Base-by-base conservation (phyloP, 2,113 vertebrate genomes). In the Coptodon bakossiorum region DNA sequence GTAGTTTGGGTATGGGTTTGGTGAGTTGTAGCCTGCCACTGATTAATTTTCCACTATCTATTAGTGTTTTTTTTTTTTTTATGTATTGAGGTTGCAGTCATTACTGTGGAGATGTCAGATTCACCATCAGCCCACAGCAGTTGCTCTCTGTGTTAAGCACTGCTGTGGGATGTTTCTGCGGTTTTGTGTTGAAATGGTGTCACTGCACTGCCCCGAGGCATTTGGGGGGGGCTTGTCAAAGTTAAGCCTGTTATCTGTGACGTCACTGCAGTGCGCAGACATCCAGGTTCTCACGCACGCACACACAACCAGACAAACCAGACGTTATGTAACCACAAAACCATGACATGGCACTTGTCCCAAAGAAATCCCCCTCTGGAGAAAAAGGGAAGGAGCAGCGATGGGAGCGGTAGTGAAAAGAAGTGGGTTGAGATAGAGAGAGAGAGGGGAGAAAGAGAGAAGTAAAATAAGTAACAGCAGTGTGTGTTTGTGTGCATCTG, bases 161-260 rank as follows among this genome's bases (percentile, higher is more conserved):
- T 54, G 79, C 85, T 87, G 83, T 38, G 71, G 89, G 91, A 87
- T 81, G 83, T 89, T 84, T 91, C 73, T 83, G 90, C 6, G 83
- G 82, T 73, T 93, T 79, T 31, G 73, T 91, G 90, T 83, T 91
- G 85, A 91, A 94, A 92, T 83, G 84, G 88, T 91, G 91, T 92
- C 88, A 91, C 81, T 66, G 87, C 78, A 52, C 86, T 68, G 88
- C 84, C 90, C 52, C 31, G 10, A 85, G 91, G 81, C 71, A 68
- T 88, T 82, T 73, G 6, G 6, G 9, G 29, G 31, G 80, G 53
- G 80, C 54, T 89, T 40, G 63, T 90, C 87, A 94, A 90, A 92
- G 83, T 92, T 90, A 91, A 93, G 89, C 90, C 84, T 87, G 86
- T 90, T 93, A 90, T 89, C 84, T 85, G 87, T 91, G 92, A 93